These are phyloP conservation scores for Leptobrachium ailaonicum DNA, from an alignment of 2,113 vertebrate species.

Conservation along the genomic window DNA sequence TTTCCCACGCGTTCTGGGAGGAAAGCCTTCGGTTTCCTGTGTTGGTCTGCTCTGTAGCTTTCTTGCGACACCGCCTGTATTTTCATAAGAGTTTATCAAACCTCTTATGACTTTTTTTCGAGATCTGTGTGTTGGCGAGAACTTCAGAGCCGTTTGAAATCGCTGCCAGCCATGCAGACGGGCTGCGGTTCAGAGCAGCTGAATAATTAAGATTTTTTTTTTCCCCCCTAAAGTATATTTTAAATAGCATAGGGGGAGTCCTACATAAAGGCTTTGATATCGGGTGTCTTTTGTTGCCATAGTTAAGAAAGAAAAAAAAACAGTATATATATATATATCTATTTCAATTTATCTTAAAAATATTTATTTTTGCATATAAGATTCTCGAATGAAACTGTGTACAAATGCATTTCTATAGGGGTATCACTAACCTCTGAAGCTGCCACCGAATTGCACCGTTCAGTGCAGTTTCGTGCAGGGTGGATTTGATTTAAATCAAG, in stretches of 20 bases:
- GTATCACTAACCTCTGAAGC: too few species aligned
- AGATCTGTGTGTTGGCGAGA: constrained; percentile 37
- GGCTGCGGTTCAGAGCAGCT: constrained; percentile 52
- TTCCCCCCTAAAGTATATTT: constrained; percentile 7
- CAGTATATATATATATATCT: too few species aligned
- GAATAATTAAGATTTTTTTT: constrained; percentile 27
- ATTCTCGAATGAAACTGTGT: too few species aligned
- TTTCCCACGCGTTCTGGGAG: constrained; percentile 43
- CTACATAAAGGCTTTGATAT: too few species aligned
- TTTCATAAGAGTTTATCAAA: constrained; percentile 60
- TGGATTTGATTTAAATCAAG: too few species aligned
- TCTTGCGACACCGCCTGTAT: constrained; percentile 53
- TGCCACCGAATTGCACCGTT: too few species aligned
- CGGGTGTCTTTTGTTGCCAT: too few species aligned
- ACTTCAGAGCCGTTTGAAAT: constrained; percentile 48
- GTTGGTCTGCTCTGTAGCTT: constrained; percentile 50
- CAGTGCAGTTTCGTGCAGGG: too few species aligned
- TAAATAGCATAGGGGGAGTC: background rate
- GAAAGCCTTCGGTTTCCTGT: constrained; percentile 61
- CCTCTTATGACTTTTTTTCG: constrained; percentile 26
- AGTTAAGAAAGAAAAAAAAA: too few species aligned
- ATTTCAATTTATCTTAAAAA: too few species aligned
- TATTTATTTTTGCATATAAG: too few species aligned
- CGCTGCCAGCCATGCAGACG: constrained; percentile 47
- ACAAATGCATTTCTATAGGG: too few species aligned